Percentiles rank a stretch among this genome's conserved stretches.
These are phyloP conservation scores for Osedax fenrisi DNA, from an alignment of 2,888 invertebrate genomes.

Conservation along the genomic window DNA sequence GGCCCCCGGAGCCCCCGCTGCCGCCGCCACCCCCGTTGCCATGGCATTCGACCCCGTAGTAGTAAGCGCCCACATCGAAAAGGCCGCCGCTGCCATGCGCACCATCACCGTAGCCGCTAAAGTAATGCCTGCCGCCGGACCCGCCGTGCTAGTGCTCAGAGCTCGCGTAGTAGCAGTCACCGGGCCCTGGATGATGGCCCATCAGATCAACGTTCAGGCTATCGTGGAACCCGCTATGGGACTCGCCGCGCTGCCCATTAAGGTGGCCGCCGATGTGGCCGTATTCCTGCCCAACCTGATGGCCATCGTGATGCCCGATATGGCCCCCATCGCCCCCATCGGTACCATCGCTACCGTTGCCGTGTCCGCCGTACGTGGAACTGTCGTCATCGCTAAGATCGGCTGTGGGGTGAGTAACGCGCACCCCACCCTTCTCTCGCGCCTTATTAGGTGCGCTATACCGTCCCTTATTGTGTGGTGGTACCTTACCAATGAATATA, in stretches of 20 bases:
- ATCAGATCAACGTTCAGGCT: constrained; percentile 3
- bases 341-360: neutral
- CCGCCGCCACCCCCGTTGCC: neutral
- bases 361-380: neutral
- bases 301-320: neutral
- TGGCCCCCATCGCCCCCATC: neutral
- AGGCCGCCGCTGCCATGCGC: neutral
- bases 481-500: no score
- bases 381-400: neutral
- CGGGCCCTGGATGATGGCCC: neutral
- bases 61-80: neutral
- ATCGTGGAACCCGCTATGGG: constrained; percentile 2
- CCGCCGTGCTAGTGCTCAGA: neutral
- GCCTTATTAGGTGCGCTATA: no score
- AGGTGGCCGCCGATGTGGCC: neutral
- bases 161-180: neutral
- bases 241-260: neutral
- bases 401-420: no score
- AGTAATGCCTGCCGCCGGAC: neutral
- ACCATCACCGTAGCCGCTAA: neutral
- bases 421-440: no score
- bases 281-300: neutral
- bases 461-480: no score
- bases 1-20: no score
- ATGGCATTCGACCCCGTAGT: neutral